Base-by-base conservation (phyloP, 2,888 invertebrate species). In the Sicus ferrugineus region DNA sequence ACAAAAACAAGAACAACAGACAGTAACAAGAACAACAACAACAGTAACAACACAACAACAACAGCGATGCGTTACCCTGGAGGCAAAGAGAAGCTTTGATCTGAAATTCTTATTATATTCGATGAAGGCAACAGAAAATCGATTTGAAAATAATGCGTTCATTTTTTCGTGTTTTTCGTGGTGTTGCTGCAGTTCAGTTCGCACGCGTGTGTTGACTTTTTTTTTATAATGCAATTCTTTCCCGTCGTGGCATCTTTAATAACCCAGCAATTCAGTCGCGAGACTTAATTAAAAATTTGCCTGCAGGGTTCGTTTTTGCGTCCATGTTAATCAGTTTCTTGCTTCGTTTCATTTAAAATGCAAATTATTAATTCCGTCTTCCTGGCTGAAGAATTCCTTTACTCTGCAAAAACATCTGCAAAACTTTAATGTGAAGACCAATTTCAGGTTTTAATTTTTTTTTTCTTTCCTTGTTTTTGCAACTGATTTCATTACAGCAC, bases 141-240 rank as follows among this genome's bases (percentile, higher is more conserved):
- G 71, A 69, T 69, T 67, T 67, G 42, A 48, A 59, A 67, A 64
- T 67, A 64, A 69, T 67, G 64, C 46, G 69, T 52, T 69, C 26
- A 31, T 48, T 26, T 38, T 54, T 50, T 5, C 7, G 26, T 14
- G 26, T 42, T n/a, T 48, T 52, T 21, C 6, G 19, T 65, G 30
- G 0, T 38, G 16, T 61, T 21, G 46, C 9, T 63, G 48, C 31
- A 14, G 3, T n/a, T 11, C 31, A 28, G 7, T 16, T 5, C 19
- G n/a, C 14, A 46, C n/a, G n/a, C n/a, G n/a, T n/a, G n/a, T n/a
- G n/a, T n/a, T n/a, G n/a, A n/a, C n/a, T n/a, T n/a, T n/a, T n/a
- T n/a, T n/a, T n/a, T n/a, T n/a, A n/a, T n/a, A n/a, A n/a, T n/a
- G n/a, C n/a, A n/a, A n/a, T n/a, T n/a, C n/a, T n/a, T n/a, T n/a